Evolutionary conservation across 2,888 invertebrate genomes (phyloP), one percentile per base, ranked within the genome.

Genomic region (Melanostoma mellinum): DNA sequence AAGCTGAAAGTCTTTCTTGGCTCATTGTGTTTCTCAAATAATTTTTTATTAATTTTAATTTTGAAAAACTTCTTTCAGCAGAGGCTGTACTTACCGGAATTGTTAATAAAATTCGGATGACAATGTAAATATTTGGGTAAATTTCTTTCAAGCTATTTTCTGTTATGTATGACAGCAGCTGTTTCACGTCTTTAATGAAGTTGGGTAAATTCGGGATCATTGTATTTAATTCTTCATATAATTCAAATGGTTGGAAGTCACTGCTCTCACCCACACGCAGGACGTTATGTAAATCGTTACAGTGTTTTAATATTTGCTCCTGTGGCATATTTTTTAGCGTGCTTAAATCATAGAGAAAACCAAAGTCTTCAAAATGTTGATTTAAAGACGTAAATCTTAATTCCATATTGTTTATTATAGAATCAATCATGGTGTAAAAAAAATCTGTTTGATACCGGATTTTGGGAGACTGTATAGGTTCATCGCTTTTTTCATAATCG

Each of bases 311-410:
- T 42, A 42, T 42, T 42, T 42, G 42, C 42, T 42, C 42, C n/a
- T 42, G 6, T 42, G 42, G 42, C 6, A 42, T 42, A 9, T 42
- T 42, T 42, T 42, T 42, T 4, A 42, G n/a, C 42, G 6, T 3
- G 9, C n/a, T 42, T 42, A 42, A 42, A n/a, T 42, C 42, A 42
- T 42, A 42, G 42, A 42, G 42, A 3, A 42, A 42, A 42, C 42
- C 42, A 42, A 42, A 42, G n/a, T 42, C n/a, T 42, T 42, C 42
- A 42, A 42, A 42, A 42, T 42, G 42, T 42, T 42, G 42, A 42
- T 42, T 42, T 42, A 38, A 38, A 38, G 38, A 38, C 38, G 6
- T 38, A 38, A 38, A 38, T 42, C 42, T 42, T n/a, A n/a, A 42
- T 42, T 42, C 42, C 9, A 42, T 42, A n/a, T 42, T 42, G n/a